A percentile compares a stretch with the other conserved stretches of the same genome.
Conservation (phyloP, 2,113 vertebrate genomes). For the Muscicapa adusta region DNA sequence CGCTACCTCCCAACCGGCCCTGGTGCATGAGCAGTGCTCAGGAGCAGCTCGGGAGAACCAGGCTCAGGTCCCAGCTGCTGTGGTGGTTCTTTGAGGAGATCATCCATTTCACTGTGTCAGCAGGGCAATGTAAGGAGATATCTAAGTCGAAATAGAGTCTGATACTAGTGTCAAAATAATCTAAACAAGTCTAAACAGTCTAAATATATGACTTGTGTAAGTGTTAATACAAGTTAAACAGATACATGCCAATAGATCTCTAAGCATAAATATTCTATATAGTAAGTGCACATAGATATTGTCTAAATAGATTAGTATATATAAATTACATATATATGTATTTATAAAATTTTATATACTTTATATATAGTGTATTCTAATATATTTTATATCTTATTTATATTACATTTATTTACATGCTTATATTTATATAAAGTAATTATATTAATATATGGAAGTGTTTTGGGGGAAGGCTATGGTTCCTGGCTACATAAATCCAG, state of each 20-base stretch:
- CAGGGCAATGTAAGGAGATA: background rate
- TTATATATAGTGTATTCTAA: too few species aligned
- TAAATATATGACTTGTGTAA: background rate
- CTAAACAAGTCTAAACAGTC: background rate
- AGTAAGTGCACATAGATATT: background rate
- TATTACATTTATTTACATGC: background rate
- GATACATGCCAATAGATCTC: background rate
- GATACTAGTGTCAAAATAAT: background rate
- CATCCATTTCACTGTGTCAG: background rate
- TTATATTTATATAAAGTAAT: background rate
- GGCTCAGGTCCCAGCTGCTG: background rate
- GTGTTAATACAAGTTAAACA: background rate
- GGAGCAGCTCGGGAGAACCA: background rate
- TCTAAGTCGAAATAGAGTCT: background rate
- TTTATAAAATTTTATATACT: background rate
- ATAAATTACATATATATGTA: background rate
- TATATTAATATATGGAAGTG: background rate
- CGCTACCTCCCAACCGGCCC: background rate
- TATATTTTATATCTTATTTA: too few species aligned
- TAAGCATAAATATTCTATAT: background rate
- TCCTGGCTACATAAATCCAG: background rate
- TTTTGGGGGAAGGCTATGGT: background rate
- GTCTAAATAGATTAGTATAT: background rate
- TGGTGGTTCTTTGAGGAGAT: background rate
- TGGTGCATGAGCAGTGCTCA: too few species aligned